Base-by-base conservation (phyloP, 2,797 vertebrate genomes). In the Euphonia xanthogaster region DNA sequence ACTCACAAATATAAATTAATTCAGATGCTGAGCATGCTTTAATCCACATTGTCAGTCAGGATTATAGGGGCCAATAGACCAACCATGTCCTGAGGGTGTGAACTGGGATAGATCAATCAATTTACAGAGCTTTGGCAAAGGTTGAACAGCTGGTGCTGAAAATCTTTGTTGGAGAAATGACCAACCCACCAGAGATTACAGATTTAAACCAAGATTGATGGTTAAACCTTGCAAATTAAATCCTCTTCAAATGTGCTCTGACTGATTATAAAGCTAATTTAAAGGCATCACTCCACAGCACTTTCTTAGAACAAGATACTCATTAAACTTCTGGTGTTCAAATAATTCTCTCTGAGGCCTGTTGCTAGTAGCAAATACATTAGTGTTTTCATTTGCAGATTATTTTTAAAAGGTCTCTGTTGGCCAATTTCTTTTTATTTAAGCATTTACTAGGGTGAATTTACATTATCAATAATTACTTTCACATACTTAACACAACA, bases 21-120 rank as follows among this genome's bases (percentile, higher is more conserved):
- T 92, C 85, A 78, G 65, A 80, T 92, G 67, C 33, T 31, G 39
- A 84, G 40, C 65, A 79, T 93, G 35, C 35, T 88, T 53, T 89
- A 94, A 88, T 95, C 84, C 51, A 73, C 44, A 19, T 84, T 96
- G 91, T 93, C 94, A 71, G 93, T 97, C 75, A 96, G 66, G 82
- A 91, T 88, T 88, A 65, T 23, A 87, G 37, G 35, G 28, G 40
- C 67, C 90, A 71, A 53, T 71, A 94, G 54, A 93, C 48, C 81
- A 93, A 47, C 48, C 86, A 39, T 84, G 35, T 77, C 71, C 62
- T 92, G 70, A 93, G 79, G 62, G n/a, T 88, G 68, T 76, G 83
- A 94, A 96, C 51, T 65, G 68, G 90, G 74, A 94, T 48, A 81
- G 62, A 93, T 90, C 83, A 94, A 92, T 88, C 50, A 86, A 39